Base-by-base conservation (phyloP, 2,888 invertebrate species). In the Calameuta idolon region DNA sequence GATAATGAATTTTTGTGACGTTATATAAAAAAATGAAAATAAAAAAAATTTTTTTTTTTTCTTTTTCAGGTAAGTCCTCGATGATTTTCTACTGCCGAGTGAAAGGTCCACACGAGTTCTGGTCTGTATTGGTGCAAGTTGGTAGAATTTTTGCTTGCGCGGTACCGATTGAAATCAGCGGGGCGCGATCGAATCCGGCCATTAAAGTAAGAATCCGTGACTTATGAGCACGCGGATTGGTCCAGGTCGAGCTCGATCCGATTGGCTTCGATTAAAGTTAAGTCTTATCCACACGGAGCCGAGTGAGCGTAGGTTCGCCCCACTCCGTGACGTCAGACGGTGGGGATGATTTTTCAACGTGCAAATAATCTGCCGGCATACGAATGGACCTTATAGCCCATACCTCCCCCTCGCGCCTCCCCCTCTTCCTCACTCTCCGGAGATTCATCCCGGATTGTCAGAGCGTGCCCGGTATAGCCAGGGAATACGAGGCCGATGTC, bases 401-500 rank as follows among this genome's bases (percentile, higher is more conserved):
- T 11, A 30, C 77, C 12, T 31, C 71, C 76, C 69, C 69, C 34
- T 40, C 37, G 76, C 69, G n/a, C 74, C 31, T 74, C 4, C 55
- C 74, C 33, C 79, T 73, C 75, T 69, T 33, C 73, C 76, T 35
- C 76, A 73, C 68, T 76, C 75, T 75, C 31, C 78, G 78, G 75
- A 73, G 80, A 78, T 82, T 83, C 80, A 84, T 80, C 85, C 79
- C 79, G 55, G 55, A 55, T 55, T 23, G 23, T 23, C 55, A 55
- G 23, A 55, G 55, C 55, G 55, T 55, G 23, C 55, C 23, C 15
- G 55, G 37, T 37, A 12, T 23, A 15, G 55, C 9, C 5, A 55
- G 0, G 15, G 23, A 55, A 23, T 55, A 15, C 55, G 23, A 55
- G 86, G 87, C 85, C 87, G 88, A 89, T 89, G 86, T 88, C 88